Base-by-base conservation (phyloP, 2,113 vertebrate species). In the Baryphthengus martii region DNA sequence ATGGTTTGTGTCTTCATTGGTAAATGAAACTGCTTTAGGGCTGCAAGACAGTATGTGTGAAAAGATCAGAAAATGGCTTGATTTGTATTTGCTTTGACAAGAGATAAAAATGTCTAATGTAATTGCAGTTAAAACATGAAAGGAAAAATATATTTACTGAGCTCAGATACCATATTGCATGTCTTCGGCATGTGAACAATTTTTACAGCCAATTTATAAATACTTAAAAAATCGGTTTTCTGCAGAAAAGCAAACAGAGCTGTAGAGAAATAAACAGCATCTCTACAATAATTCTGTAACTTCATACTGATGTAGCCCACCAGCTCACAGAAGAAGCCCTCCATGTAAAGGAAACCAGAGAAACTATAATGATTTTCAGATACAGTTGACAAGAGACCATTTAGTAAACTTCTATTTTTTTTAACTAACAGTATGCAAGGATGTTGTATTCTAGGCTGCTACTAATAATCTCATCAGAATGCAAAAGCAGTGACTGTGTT, bases 401-500 rank as follows among this genome's bases (percentile, higher is more conserved):
- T 98, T 98, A 98, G 98, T 98, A 98, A 98, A 98, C 98, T 98
- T 98, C 98, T 98, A 96, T 98, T 98, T 98, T 98, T 98, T 98
- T 98, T 98, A 98, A 98, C 98, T 98, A 98, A 98, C 98, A 98
- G 96, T 98, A 98, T 97, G 97, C 97, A 95, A 93, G 97, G 97
- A 98, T 98, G 98, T 98, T 98, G 98, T 98, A 98, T 98, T 98
- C 98, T 97, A 98, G 98, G 97, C 98, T 98, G 98, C 98, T 98
- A 98, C 98, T 98, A 98, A 98, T 98, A 98, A 98, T 98, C 98
- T 98, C 98, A 98, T 98, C 98, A 98, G 98, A 98, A 98, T 98
- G 98, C 98, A 98, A 98, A 98, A 98, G 98, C 98, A 98, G 98
- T 98, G 97, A 98, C 98, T 98, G 98, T 98, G 98, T 98, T 98